Base-by-base conservation (phyloP, 2,797 vertebrate genomes). In the Parauchenoglanis punctatus region DNA sequence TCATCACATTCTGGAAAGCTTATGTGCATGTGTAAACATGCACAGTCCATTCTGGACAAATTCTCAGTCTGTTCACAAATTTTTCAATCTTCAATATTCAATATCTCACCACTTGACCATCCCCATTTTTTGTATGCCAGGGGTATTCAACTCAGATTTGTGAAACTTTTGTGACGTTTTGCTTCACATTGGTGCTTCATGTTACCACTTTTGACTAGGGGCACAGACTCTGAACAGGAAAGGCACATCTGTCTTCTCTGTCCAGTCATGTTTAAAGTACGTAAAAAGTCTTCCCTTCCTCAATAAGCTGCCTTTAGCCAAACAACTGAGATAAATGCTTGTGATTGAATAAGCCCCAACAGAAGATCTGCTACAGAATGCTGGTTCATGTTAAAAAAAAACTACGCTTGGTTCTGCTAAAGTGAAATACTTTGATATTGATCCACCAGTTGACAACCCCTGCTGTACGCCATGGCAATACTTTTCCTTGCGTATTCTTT, bases 1-100 rank as follows among this genome's bases (percentile, higher is more conserved):
- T 92, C 81, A 70, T 91, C 92, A 94, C 92, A 92, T 93, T 94
- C 89, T 90, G 90, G 76, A 85, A 78, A 72, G 77, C 65, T 80
- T 78, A 78, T 72, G 63, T 83, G 65, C 88, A 67, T 56, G 78
- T 80, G 78, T 90, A 76, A 84, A 65, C 78, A 73, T 90, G 87
- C 81, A 83, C 86, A 75, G 65, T 87, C 52, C 87, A 76, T 90
- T 80, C 35, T 59, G 63, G n/a, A 46, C 56, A 84, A 65, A 59
- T 68, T 46, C 75, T 35, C 78, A n/a, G n/a, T 63, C 35, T n/a
- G 58, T 52, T 68, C 46, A 54, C 17, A 68, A 68, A n/a, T 25
- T 15, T n/a, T 46, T 49, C 72, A 75, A 46, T 59, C 10, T 40
- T 59, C 31, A 80, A 46, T 67, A 52, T 82, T 82, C 3, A 67